These are phyloP conservation scores for Ormia ochracea DNA, from an alignment of 2,888 invertebrate genomes.

Conservation along the genomic window DNA sequence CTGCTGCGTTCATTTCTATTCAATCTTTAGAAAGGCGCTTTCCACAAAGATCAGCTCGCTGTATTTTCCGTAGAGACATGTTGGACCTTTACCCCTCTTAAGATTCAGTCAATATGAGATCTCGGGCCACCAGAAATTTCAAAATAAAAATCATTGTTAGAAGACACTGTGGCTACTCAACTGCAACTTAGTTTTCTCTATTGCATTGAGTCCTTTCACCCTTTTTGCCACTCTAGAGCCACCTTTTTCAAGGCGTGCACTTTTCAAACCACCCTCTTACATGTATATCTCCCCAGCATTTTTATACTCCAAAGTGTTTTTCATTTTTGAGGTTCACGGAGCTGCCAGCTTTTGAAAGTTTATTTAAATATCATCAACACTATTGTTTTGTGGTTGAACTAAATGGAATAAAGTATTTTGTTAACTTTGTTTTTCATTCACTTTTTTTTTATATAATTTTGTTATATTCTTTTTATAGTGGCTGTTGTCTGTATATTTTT, in stretches of 20 bases:
- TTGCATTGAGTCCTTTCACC: neutral
- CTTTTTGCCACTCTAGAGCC: neutral
- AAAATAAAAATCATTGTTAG: no score
- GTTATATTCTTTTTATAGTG: constrained; percentile 1
- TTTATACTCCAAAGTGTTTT: neutral
- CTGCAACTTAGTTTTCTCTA: no score
- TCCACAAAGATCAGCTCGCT: no score
- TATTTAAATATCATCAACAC: constrained; percentile 62
- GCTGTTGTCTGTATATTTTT: no score
- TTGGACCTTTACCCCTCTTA: no score
- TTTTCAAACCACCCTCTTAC: neutral
- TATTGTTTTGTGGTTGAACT: constrained; percentile 62
- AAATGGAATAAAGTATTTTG: constrained; percentile 61
- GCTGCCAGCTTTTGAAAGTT: constrained; percentile 44
- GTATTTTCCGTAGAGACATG: no score
- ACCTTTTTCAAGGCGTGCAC: neutral
- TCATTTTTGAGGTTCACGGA: neutral
- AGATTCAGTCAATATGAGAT: no score
- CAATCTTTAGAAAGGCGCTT: no score
- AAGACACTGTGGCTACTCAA: no score
- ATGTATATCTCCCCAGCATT: neutral
- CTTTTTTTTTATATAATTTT: neutral
- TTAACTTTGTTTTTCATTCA: constrained; percentile 39
- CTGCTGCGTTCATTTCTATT: no score
- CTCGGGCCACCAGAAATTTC: no score